phyloP scores from a whole-genome alignment of 1,140 invertebrate genomes.

The Papilio dardanus region DNA sequence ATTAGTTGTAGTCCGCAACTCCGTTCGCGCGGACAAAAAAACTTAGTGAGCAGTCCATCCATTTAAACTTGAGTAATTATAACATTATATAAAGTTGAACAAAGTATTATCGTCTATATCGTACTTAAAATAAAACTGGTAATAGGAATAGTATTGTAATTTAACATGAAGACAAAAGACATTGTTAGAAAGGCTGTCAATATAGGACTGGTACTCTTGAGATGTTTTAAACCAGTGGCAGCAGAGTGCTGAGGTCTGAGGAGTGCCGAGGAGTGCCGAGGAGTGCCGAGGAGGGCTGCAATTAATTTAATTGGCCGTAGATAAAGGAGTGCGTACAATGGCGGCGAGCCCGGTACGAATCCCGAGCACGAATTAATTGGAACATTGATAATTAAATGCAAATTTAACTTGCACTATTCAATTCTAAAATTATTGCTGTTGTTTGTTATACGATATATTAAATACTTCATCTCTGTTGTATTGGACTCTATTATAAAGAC shows the following conservation, averaged over 20 bases:
- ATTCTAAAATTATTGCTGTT: not conserved
- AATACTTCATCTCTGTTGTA: too few relatives aligned
- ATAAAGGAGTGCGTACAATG: slow-evolving; percentile 33
- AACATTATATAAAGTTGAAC: too few relatives aligned
- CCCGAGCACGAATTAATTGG: not conserved
- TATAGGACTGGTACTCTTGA: not conserved
- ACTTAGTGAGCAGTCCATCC: too few relatives aligned
- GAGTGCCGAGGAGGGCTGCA: not conserved
- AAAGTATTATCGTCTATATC: too few relatives aligned
- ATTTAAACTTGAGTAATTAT: too few relatives aligned
- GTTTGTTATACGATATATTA: not conserved
- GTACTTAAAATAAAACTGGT: not conserved
- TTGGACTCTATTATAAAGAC: too few relatives aligned
- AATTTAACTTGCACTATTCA: slow-evolving; percentile 18
- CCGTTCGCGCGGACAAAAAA: too few relatives aligned
- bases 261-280: not conserved
- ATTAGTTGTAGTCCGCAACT: too few relatives aligned
- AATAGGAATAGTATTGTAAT: not conserved
- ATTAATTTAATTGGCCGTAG: slow-evolving; percentile 38
- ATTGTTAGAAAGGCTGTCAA: not conserved
- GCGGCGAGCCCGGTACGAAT: not conserved
- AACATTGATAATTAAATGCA: slow-evolving; percentile 26
- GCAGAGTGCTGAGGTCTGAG: not conserved
- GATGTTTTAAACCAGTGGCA: not conserved
- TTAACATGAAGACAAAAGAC: not conserved